These are phyloP conservation scores for Strix aluco DNA, from an alignment of 2,113 vertebrate genomes.

Conservation along the genomic window DNA sequence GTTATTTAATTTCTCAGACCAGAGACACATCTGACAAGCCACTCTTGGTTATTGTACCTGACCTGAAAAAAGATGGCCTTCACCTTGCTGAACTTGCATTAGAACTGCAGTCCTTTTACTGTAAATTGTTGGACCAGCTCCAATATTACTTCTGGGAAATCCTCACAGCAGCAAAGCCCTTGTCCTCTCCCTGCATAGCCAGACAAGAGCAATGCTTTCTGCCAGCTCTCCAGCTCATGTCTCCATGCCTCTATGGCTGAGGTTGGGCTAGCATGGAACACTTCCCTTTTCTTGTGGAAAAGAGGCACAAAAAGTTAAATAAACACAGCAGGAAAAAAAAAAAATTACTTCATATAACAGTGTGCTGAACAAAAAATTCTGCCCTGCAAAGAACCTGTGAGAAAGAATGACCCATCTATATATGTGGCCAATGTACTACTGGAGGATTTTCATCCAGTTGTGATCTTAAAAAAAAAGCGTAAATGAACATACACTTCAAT, in stretches of 20 bases:
- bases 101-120: conserved; percentile 32
- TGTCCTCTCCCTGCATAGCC: neutral
- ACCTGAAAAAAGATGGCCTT: neutral
- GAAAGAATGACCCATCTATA: neutral
- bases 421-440: neutral
- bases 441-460: neutral
- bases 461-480: neutral
- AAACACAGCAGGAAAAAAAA: neutral
- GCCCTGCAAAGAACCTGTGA: neutral
- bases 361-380: neutral
- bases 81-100: conserved; percentile 18
- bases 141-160: conserved; percentile 50
- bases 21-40: neutral
- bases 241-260: neutral
- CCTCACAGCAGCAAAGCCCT: neutral
- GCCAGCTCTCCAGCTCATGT: neutral
- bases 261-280: neutral
- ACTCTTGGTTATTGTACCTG: neutral
- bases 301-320: neutral
- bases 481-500: neutral
- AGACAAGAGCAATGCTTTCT: neutral
- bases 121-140: conserved; percentile 43
- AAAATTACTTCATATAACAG: neutral
- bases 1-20: neutral
- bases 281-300: neutral